Evolutionary conservation across 2,113 vertebrate species (phyloP).

Genomic region (Sorex fumeus): DNA sequence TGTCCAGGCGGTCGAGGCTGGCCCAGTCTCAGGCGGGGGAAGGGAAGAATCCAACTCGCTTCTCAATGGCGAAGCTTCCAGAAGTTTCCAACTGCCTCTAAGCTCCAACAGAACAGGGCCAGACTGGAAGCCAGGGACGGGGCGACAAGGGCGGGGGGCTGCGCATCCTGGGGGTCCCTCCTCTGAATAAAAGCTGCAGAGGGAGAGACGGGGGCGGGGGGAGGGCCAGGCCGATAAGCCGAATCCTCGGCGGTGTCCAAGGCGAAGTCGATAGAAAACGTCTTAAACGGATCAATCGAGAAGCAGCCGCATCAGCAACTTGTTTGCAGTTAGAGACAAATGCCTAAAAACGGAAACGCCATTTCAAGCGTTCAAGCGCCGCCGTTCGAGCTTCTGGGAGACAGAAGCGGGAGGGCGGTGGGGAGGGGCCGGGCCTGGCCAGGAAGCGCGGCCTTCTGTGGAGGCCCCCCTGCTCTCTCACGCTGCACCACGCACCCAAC

Average conservation of each 20-base stretch:
- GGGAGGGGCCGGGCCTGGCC: background rate
- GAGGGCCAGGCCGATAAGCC: background rate
- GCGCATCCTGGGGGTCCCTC: background rate
- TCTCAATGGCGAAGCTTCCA: background rate
- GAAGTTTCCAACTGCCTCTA: background rate
- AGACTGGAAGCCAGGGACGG: background rate
- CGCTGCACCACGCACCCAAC: no score
- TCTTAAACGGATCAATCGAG: constrained; percentile 73
- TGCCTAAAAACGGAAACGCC: constrained; percentile 64
- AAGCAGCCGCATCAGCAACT: constrained; percentile 67
- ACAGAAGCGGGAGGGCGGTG: background rate
- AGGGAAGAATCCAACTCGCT: background rate
- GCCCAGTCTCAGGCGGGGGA: background rate
- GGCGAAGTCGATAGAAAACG: constrained; percentile 69
- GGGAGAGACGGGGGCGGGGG: background rate
- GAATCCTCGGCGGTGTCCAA: constrained; percentile 11
- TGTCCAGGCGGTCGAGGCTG: background rate
- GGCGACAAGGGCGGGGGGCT: no score
- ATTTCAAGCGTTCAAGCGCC: constrained; percentile 18
- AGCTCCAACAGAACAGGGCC: background rate
- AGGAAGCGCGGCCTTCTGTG: background rate
- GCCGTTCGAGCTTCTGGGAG: constrained; percentile 45
- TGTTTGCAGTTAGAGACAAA: constrained; percentile 67
- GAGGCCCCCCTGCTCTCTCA: background rate
- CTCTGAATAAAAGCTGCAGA: background rate